phyloP scores from a whole-genome alignment of 2,797 vertebrate genomes.

The Eptatretus atami region DNA sequence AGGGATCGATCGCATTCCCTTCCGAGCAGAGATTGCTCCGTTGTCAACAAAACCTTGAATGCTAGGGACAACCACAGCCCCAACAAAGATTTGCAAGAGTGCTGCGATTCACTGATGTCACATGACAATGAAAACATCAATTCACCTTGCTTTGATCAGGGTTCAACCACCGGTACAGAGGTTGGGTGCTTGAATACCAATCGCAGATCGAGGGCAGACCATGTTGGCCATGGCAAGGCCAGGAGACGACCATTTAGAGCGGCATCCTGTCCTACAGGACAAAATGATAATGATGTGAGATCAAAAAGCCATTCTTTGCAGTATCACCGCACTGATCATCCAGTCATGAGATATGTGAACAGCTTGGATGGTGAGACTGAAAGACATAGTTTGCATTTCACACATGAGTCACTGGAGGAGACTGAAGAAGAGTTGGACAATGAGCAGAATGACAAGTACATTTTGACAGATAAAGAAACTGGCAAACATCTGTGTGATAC shows the following conservation, averaged over 20 bases:
- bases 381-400: neutral
- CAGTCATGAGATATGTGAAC: conserved; percentile 2
- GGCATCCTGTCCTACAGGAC: neutral
- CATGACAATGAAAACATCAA: no score
- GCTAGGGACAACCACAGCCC: neutral
- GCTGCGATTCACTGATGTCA: neutral
- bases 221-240: neutral
- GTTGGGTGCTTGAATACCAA: conserved; percentile 12
- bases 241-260: neutral
- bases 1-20: no score
- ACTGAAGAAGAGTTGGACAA: conserved; percentile 2
- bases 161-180: conserved; percentile 12
- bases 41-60: neutral
- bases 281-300: conserved; percentile 1
- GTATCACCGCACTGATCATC: neutral
- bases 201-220: conserved; percentile 8
- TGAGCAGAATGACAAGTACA: no score
- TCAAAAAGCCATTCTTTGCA: neutral
- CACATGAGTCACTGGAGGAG: conserved; percentile 1
- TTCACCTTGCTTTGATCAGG: neutral
- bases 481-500: no score
- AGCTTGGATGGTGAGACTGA: neutral
- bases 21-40: conserved; percentile 17
- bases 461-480: no score
- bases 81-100: neutral